A percentile compares a stretch with the other conserved stretches of the same genome.
Conservation (phyloP, 2,113 vertebrate genomes). For the Pteropus alecto region DNA sequence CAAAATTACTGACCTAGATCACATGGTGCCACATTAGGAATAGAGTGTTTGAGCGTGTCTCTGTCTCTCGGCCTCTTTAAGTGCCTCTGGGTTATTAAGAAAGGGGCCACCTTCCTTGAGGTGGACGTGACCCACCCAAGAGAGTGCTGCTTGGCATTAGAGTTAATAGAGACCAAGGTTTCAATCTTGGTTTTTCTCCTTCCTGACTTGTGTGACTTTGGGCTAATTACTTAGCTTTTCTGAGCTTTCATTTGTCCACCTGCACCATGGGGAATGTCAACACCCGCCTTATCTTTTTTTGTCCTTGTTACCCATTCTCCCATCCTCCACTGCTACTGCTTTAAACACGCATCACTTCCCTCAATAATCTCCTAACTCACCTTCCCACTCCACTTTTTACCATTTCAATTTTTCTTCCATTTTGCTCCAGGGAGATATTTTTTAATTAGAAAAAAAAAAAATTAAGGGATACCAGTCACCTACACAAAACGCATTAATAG, state of each 20-base stretch:
- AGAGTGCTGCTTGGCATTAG: neutral
- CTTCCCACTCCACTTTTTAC: neutral
- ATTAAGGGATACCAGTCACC: neutral
- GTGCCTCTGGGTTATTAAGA: neutral
- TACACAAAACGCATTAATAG: neutral
- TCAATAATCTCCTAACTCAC: neutral
- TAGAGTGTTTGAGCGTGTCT: neutral
- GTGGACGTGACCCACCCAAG: too few relatives aligned
- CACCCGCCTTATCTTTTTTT: neutral
- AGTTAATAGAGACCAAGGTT: neutral
- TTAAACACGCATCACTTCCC: neutral
- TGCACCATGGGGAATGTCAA: neutral
- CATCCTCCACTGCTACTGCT: neutral
- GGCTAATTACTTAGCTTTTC: neutral
- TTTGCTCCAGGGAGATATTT: neutral
- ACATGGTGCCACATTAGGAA: neutral
- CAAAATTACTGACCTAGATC: neutral
- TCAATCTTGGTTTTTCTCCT: neutral
- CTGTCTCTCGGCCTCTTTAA: too few relatives aligned
- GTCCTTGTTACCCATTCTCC: neutral
- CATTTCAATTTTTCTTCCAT: neutral
- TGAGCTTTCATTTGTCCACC: neutral
- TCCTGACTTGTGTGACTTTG: neutral
- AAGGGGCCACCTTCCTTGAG: neutral
- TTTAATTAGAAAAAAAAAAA: neutral